Percentiles rank a stretch among this genome's conserved stretches.
Conservation (phyloP, 2,113 vertebrate genomes). For the Tilapia sparmanii region DNA sequence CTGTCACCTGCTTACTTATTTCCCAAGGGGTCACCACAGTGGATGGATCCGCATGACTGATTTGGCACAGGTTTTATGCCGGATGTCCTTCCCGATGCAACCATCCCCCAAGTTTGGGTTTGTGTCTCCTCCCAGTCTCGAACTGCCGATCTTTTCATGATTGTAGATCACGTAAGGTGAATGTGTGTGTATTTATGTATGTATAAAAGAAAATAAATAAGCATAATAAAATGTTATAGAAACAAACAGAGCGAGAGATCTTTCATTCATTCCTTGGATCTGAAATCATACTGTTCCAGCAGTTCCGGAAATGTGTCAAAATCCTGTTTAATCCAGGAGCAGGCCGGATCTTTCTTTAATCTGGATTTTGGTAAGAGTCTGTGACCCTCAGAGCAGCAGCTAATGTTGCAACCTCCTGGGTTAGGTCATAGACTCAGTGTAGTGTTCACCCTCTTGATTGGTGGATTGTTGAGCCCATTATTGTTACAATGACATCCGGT, state of each 20-base stretch:
- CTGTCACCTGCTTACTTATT: neutral
- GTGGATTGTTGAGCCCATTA: neutral
- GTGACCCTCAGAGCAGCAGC: neutral
- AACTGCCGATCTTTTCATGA: neutral
- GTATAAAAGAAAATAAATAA: neutral
- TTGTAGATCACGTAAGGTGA: neutral
- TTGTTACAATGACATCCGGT: neutral
- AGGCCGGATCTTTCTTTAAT: neutral
- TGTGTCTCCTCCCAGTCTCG: neutral
- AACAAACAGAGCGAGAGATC: neutral
- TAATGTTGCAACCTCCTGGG: neutral
- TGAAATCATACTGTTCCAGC: neutral
- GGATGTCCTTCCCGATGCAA: neutral
- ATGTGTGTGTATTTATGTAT: neutral
- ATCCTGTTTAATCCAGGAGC: neutral
- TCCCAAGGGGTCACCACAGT: neutral
- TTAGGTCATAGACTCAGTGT: neutral
- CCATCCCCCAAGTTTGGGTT: neutral
- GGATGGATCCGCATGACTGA: neutral
- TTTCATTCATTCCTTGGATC: neutral
- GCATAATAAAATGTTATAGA: neutral
- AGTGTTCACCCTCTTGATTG: neutral
- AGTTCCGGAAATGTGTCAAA: neutral
- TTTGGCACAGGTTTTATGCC: neutral
- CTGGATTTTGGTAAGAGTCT: neutral